Percentiles rank a stretch among this genome's conserved stretches.
phyloP scores from a whole-genome alignment of 2,797 vertebrate genomes.

The Loriculus beryllinus region DNA sequence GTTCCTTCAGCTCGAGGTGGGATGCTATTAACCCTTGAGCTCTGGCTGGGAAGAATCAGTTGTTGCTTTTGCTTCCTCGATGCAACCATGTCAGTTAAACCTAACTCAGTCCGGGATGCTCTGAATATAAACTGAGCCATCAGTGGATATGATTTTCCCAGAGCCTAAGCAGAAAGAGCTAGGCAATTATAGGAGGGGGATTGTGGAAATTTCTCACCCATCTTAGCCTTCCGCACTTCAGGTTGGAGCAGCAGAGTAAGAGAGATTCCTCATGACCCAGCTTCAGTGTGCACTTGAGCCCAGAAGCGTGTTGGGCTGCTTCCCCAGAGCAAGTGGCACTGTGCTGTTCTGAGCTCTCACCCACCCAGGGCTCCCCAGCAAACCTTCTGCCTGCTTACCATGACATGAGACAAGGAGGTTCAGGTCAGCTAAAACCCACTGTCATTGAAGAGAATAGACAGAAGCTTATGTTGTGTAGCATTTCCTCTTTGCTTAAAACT shows the following conservation, averaged over 20 bases:
- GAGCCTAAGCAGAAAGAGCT: background rate
- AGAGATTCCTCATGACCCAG: background rate
- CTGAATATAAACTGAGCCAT: background rate
- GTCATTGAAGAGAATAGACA: background rate
- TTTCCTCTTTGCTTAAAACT: background rate
- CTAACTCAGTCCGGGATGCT: background rate
- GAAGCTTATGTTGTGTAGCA: background rate
- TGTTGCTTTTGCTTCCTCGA: background rate
- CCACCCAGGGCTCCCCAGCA: background rate
- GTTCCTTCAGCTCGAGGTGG: background rate
- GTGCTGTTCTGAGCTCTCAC: background rate
- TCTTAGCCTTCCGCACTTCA: background rate
- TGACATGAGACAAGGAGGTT: fast-evolving
- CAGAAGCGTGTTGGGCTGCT: background rate
- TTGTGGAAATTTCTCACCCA: background rate
- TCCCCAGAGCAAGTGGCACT: background rate
- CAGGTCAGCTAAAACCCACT: background rate
- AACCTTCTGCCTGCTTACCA: background rate
- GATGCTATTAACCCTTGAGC: constrained; percentile 21
- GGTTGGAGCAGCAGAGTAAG: background rate
- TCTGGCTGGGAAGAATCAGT: background rate
- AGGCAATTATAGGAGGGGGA: background rate
- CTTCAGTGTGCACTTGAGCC: background rate
- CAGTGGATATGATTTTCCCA: fast-evolving
- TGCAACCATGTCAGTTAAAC: background rate